Conservation (phyloP, 2,113 vertebrate genomes). For the Odontophorus gujanensis region DNA sequence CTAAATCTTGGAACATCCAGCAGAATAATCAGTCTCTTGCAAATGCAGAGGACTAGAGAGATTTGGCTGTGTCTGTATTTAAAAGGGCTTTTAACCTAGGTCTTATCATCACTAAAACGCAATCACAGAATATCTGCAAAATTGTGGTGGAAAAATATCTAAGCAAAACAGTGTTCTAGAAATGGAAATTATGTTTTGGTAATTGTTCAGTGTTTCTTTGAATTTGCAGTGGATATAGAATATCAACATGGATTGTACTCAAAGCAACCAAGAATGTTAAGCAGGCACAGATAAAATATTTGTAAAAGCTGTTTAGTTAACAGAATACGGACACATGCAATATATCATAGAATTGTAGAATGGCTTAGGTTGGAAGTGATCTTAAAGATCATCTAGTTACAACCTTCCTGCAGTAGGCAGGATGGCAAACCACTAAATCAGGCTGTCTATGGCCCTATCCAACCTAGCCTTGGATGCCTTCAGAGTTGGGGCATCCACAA, state of each 20-base stretch:
- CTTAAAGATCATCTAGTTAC: too few species aligned
- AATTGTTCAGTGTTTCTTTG: background rate
- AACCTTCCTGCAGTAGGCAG: too few species aligned
- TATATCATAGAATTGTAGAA: background rate
- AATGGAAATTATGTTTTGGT: background rate
- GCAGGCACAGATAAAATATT: background rate
- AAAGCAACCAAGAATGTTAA: background rate
- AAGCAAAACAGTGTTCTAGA: background rate
- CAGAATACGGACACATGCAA: background rate
- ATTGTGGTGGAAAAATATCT: background rate
- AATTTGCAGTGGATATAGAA: background rate
- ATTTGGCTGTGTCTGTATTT: background rate
- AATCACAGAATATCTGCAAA: background rate
- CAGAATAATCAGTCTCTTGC: background rate
- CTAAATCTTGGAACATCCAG: background rate
- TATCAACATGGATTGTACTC: background rate
- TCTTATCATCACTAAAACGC: background rate
- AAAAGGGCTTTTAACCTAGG: background rate
- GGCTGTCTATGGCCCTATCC: too few species aligned
- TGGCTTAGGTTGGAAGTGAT: too few species aligned
- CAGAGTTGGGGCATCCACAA: too few species aligned
- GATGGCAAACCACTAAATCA: too few species aligned
- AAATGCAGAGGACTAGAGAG: background rate
- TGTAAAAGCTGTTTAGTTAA: background rate
- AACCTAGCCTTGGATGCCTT: too few species aligned